Evolutionary conservation across 2,888 invertebrate species (phyloP), one percentile per base, ranked within the genome.

Genomic region (Campoplex nolae): DNA sequence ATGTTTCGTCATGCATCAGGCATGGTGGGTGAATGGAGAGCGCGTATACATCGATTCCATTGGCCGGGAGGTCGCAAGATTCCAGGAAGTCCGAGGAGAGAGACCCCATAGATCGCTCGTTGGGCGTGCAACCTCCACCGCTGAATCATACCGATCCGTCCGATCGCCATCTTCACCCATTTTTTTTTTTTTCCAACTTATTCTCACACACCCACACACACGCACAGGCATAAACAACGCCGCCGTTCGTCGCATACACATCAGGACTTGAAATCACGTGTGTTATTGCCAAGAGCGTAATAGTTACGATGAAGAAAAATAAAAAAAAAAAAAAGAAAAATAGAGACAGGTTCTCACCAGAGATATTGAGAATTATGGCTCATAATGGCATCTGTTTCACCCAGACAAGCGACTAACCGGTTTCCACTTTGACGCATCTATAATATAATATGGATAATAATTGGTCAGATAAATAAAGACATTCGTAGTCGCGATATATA

Each of bases 81-180:
- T 86, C 88, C 71, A 28, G 84, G 89, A 88, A 87, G 42, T 51
- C 32, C 48, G 83, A 38, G 74, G 75, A 76, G 75, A 88, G 65
- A 73, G 58, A 23, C 23, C 83, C 73, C 74, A 67, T 83, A 76
- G 73, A 78, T 68, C 73, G 45, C 48, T 23, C 1, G 62, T 80
- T 45, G 85, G 89, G 90, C 89, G 90, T 90, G 90, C 91, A 92
- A 92, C 91, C 92, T 88, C 91, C 89, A 91, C 86, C 90, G 92
- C 91, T 92, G 92, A 92, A 90, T 92, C 92, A 92, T 90, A 86
- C 84, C 85, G 84, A 83, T 84, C 88, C 79, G 82, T 68, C 84
- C 85, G 90, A 90, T 91, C 90, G 88, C 92, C 92, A 92, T 92
- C 90, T 90, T 92, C 88, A 89, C 90, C 90, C 88, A 89, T 85